phyloP scores from a whole-genome alignment of 2,888 invertebrate species.

The Xanthia togata region DNA sequence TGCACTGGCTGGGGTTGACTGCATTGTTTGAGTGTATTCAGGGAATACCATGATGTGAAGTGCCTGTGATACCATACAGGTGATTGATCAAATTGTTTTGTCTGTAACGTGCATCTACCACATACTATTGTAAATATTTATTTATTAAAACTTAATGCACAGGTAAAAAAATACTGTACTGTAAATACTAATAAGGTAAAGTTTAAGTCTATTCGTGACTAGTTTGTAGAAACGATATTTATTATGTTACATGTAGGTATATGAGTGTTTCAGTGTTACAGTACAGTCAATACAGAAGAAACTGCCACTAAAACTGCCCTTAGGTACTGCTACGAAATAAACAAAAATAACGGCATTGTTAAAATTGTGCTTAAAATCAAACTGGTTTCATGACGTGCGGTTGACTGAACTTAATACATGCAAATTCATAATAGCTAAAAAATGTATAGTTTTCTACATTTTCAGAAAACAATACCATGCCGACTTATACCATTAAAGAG shows the following conservation, averaged over 20 bases:
- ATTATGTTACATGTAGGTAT: not conserved
- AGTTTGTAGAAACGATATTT: not conserved
- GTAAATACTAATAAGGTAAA: slow-evolving; percentile 22
- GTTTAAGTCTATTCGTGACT: not conserved
- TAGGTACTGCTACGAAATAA: not conserved
- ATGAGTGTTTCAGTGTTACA: too few species aligned
- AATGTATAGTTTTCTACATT: not conserved
- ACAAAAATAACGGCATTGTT: too few species aligned
- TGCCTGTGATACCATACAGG: not conserved
- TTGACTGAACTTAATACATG: not conserved
- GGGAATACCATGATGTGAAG: not conserved
- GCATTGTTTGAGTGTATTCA: not conserved
- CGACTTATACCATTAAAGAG: slow-evolving; percentile 18
- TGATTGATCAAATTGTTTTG: slow-evolving; percentile 1
- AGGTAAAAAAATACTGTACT: too few species aligned
- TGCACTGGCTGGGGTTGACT: too few species aligned
- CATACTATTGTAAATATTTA: not conserved
- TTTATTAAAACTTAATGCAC: too few species aligned
- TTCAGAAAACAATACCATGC: slow-evolving; percentile 49
- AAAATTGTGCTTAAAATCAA: not conserved
- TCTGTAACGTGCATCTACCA: not conserved
- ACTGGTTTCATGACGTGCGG: not conserved
- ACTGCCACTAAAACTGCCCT: not conserved
- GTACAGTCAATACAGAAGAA: too few species aligned
- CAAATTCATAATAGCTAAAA: not conserved